Evolutionary conservation across 2,113 vertebrate genomes (phyloP).

Genomic region (Laticauda laticaudata): DNA sequence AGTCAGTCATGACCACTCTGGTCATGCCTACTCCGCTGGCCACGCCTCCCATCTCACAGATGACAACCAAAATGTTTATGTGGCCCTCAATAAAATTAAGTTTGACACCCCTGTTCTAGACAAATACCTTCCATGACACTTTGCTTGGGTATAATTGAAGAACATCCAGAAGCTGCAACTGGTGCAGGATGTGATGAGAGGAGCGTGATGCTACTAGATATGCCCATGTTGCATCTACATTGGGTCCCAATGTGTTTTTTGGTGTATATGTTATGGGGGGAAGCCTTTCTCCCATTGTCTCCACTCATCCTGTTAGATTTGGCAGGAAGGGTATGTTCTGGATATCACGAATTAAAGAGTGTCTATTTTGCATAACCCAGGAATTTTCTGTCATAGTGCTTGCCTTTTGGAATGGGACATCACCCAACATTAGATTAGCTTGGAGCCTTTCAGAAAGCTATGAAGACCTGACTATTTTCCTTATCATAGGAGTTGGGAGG

Average conservation of each 20-base stretch:
- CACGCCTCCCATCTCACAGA: too few species aligned
- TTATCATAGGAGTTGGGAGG: neutral
- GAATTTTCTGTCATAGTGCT: neutral
- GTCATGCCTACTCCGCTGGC: too few species aligned
- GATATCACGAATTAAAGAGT: neutral
- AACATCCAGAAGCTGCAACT: neutral
- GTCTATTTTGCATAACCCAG: neutral
- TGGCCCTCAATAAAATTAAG: too few species aligned
- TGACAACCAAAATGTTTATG: too few species aligned
- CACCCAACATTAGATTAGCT: neutral
- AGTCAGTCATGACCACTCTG: too few species aligned
- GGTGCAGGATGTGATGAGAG: neutral
- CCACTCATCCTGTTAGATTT: neutral
- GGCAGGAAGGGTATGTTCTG: neutral
- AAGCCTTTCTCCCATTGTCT: neutral
- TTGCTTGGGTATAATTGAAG: neutral
- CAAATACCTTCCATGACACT: neutral
- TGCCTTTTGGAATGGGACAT: neutral
- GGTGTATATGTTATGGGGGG: neutral
- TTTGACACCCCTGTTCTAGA: neutral
- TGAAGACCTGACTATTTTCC: neutral
- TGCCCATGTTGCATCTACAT: neutral
- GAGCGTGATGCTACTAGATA: neutral
- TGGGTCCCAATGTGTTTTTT: neutral
- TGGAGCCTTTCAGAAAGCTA: neutral